Evolutionary conservation across 1,140 invertebrate species (phyloP).

Genomic region (Heterodera schachtii): DNA sequence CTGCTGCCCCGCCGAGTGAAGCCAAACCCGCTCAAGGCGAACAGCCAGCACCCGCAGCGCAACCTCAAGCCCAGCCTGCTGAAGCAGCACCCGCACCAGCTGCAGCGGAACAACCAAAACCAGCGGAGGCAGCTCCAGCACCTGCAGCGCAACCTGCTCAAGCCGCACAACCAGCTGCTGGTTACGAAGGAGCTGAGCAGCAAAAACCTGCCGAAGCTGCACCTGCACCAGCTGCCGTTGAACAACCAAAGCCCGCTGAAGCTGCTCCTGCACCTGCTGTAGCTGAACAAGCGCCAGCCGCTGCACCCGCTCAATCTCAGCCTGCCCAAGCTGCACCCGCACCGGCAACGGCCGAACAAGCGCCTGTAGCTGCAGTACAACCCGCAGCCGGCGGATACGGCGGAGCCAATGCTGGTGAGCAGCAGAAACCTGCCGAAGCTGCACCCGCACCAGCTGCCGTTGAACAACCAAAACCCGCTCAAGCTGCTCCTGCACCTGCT

Average conservation of each 20-base stretch:
- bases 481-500: slow-evolving; percentile 4
- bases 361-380: neutral
- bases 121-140: slow-evolving; percentile 14
- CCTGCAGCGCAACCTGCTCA: slow-evolving; percentile 28
- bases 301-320: neutral
- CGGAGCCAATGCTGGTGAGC: neutral
- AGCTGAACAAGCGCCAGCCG: neutral
- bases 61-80: slow-evolving; percentile 18
- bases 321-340: neutral
- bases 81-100: slow-evolving; percentile 37
- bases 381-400: neutral
- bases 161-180: slow-evolving; percentile 31
- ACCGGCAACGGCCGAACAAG: neutral
- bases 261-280: slow-evolving; percentile 3
- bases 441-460: slow-evolving; percentile 17
- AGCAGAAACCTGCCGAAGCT: slow-evolving; percentile 14
- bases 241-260: neutral
- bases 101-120: slow-evolving; percentile 1
- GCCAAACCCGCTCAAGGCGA: neutral
- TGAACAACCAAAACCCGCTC: neutral
- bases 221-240: slow-evolving; percentile 13
- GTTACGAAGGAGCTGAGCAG: slow-evolving; percentile 13
- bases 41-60: neutral
- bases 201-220: slow-evolving; percentile 15
- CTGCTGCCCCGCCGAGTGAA: neutral